Evolutionary conservation across 2,888 invertebrate genomes (phyloP).

Genomic region (Aspidiotus destructor): DNA sequence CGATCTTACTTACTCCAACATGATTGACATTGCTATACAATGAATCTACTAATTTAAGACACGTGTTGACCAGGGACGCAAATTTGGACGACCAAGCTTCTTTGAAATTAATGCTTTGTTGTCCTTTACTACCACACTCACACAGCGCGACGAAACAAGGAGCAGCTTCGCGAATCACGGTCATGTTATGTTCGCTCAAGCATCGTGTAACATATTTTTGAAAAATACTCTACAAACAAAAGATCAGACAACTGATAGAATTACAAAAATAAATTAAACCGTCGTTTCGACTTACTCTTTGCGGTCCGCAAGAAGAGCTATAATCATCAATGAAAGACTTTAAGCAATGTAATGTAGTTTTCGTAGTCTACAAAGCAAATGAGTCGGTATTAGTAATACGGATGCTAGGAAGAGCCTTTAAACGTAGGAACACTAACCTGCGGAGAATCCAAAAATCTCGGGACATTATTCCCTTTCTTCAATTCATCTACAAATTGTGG

Average conservation of each 20-base stretch:
- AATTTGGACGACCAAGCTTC: constrained; percentile 34
- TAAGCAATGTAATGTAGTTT: neutral
- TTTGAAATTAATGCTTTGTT: constrained; percentile 29
- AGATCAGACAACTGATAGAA: neutral
- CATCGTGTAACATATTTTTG: neutral
- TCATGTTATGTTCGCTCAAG: constrained; percentile 12
- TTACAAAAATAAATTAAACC: neutral
- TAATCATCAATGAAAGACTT: neutral
- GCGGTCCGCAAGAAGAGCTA: neutral
- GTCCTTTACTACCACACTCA: constrained; percentile 30
- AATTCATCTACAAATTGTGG: neutral
- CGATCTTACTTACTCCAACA: neutral
- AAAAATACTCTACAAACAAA: constrained; percentile 4
- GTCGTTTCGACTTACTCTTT: neutral
- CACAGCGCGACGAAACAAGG: constrained; percentile 4
- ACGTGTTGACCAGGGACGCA: constrained; percentile 19
- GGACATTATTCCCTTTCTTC: neutral
- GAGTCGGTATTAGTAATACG: neutral
- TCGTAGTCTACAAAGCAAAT: neutral
- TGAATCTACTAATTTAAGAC: constrained; percentile 31
- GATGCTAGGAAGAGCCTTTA: neutral
- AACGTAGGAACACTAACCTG: neutral
- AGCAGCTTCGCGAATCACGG: constrained; percentile 6
- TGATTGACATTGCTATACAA: constrained; percentile 28
- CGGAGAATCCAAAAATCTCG: neutral